These are phyloP conservation scores for Propithecus coquereli DNA, from an alignment of 2,113 vertebrate genomes.

Conservation along the genomic window DNA sequence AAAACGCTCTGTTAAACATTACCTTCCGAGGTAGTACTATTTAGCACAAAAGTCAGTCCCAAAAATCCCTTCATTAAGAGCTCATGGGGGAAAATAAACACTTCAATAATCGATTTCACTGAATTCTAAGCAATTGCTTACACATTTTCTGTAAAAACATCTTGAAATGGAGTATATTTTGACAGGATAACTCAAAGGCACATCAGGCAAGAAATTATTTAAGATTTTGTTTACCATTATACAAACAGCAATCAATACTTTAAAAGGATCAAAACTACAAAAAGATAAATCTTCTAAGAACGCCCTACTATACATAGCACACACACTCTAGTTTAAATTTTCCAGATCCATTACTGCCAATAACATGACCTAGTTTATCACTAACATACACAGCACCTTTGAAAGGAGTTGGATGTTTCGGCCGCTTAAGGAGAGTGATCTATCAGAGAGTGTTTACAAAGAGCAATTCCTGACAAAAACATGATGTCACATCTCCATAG, in stretches of 20 bases:
- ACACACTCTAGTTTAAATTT: not conserved
- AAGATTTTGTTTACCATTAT: constrained; percentile 52
- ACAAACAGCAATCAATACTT: not conserved
- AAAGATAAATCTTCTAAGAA: not conserved
- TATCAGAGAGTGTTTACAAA: constrained; percentile 36
- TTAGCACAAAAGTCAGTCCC: constrained; percentile 7
- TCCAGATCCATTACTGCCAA: not conserved
- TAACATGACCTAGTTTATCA: constrained; percentile 11
- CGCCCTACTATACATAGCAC: accelerated
- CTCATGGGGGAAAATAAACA: not conserved
- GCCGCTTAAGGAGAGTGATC: not conserved
- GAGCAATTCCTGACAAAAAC: not conserved
- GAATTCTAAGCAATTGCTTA: constrained; percentile 3
- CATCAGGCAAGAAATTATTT: constrained; percentile 54
- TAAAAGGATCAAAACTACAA: constrained; percentile 30
- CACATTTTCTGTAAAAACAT: not conserved
- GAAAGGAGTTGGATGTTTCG: not conserved
- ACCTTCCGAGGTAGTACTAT: constrained; percentile 9
- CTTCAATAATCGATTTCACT: not conserved
- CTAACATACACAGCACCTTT: not conserved
- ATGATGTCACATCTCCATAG: not conserved
- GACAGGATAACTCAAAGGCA: constrained; percentile 41
- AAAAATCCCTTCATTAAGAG: constrained; percentile 20
- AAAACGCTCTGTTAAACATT: constrained; percentile 64
- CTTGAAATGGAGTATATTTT: not conserved